Evolutionary conservation across 2,797 vertebrate genomes (phyloP).

Genomic region (Acipenser transmontanus): DNA sequence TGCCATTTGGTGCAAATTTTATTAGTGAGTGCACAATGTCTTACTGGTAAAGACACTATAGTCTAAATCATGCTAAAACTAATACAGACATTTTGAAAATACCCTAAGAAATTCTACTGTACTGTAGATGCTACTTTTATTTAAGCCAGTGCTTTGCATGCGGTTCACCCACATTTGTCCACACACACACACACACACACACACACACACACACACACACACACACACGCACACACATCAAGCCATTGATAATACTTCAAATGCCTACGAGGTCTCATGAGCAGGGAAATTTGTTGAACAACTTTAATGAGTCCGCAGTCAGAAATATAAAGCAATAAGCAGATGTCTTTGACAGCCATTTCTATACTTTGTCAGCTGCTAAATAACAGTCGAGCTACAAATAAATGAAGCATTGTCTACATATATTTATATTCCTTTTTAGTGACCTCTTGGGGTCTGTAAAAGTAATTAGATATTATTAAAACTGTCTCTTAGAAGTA

Average conservation of each 20-base stretch:
- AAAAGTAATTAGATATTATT: not conserved
- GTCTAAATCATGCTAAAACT: too few species aligned
- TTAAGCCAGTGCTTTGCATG: too few species aligned
- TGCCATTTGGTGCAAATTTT: too few species aligned
- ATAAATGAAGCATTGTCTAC: not conserved
- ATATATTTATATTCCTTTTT: not conserved
- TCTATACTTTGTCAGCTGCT: constrained; percentile 1
- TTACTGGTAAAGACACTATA: too few species aligned
- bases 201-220: not conserved
- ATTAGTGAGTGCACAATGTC: too few species aligned
- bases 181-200: constrained; percentile 4
- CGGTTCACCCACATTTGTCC: constrained; percentile 23
- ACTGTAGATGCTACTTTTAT: too few species aligned
- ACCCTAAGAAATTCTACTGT: too few species aligned
- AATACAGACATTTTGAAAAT: too few species aligned
- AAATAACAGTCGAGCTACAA: constrained; percentile 2
- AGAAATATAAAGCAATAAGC: not conserved
- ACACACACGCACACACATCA: constrained; percentile 24
- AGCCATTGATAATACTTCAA: constrained; percentile 1
- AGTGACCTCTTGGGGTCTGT: constrained; percentile 7
- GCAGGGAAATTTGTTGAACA: constrained; percentile 1
- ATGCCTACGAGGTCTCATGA: not conserved
- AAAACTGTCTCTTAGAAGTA: constrained; percentile 8
- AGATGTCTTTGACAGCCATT: not conserved
- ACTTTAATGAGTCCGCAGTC: constrained; percentile 5